These are phyloP conservation scores for Sepioteuthis lessoniana DNA, from an alignment of 2,888 invertebrate genomes.

Conservation along the genomic window DNA sequence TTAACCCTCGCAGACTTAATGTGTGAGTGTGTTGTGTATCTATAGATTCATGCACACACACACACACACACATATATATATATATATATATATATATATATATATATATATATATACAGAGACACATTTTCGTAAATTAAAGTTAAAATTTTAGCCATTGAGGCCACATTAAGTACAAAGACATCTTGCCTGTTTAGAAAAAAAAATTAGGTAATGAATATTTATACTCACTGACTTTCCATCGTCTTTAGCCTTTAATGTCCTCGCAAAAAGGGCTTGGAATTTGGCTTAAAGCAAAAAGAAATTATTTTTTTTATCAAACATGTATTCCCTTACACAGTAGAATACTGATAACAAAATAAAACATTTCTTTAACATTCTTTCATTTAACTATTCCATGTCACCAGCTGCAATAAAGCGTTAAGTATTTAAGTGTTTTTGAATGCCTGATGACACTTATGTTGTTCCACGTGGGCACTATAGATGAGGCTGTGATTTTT, in stretches of 20 bases:
- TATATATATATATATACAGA: too few species aligned
- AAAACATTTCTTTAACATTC: neutral
- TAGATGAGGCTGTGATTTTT: too few species aligned
- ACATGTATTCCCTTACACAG: neutral
- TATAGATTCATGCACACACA: too few species aligned
- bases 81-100: too few species aligned
- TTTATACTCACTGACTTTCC: neutral
- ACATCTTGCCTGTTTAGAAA: neutral
- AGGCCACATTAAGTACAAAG: neutral
- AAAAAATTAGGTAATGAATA: neutral
- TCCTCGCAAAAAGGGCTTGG: neutral
- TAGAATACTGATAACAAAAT: neutral
- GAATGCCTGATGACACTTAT: neutral
- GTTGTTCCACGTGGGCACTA: neutral
- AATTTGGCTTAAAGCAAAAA: neutral
- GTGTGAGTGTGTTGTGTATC: too few species aligned
- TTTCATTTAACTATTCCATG: neutral
- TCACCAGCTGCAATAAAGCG: neutral
- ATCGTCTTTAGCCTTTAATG: neutral
- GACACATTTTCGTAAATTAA: too few species aligned
- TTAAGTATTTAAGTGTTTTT: neutral
- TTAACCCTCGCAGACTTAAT: too few species aligned
- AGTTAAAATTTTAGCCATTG: neutral
- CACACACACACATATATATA: too few species aligned
- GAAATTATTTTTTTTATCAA: neutral